A percentile compares a stretch with the other conserved stretches of the same genome.
Conservation (phyloP, 2,888 invertebrate genomes). For the Neoascia interrupta region DNA sequence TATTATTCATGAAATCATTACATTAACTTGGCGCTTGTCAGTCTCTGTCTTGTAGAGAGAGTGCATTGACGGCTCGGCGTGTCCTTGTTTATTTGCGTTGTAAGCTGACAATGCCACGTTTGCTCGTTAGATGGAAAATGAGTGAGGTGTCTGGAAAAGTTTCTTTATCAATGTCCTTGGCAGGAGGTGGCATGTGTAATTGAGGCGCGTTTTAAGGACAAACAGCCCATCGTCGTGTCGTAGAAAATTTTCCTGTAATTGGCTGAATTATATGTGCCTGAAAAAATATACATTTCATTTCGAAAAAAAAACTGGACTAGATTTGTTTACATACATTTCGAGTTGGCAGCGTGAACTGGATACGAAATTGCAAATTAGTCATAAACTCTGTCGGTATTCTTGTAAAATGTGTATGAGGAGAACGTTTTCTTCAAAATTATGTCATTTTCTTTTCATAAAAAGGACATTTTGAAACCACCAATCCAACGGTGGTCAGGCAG, state of each 20-base stretch:
- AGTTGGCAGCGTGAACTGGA: too few species aligned
- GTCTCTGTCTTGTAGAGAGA: constrained; percentile 17
- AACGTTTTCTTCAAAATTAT: too few species aligned
- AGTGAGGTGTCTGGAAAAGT: constrained; percentile 41
- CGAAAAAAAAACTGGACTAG: constrained; percentile 3
- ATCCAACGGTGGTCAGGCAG: too few species aligned
- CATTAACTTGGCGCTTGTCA: constrained; percentile 72
- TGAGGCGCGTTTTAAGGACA: not conserved
- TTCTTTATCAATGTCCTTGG: constrained; percentile 24
- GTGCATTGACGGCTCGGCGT: constrained; percentile 31
- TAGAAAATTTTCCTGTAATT: constrained; percentile 15
- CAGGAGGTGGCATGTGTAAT: not conserved
- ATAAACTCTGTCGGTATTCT: too few species aligned
- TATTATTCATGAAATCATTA: constrained; percentile 78
- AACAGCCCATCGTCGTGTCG: not conserved
- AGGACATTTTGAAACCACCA: too few species aligned
- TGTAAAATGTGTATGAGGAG: too few species aligned
- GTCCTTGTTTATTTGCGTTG: not conserved
- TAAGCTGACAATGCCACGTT: constrained; percentile 2
- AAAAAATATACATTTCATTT: constrained; percentile 19
- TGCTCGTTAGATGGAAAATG: constrained; percentile 12
- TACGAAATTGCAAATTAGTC: too few species aligned
- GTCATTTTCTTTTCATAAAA: too few species aligned
- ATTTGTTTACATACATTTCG: not conserved
- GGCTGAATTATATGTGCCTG: constrained; percentile 9